These are phyloP conservation scores for Drosophila falleni DNA, from an alignment of 2,888 invertebrate species.

Conservation along the genomic window DNA sequence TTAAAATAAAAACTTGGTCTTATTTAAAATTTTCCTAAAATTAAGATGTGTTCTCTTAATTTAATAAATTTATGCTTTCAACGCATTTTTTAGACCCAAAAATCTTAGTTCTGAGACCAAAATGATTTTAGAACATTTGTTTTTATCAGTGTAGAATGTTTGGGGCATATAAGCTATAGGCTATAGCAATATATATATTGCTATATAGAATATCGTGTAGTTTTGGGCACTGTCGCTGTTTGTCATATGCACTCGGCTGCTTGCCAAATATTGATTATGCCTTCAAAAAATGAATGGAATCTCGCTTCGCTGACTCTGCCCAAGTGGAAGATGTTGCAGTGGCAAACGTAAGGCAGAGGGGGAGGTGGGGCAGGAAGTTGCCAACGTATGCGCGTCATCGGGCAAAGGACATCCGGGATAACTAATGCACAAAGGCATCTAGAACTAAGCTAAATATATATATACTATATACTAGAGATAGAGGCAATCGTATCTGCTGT, in stretches of 20 bases:
- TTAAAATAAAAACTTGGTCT: no score
- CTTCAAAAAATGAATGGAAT: constrained; percentile 77
- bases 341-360: not conserved
- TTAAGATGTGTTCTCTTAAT: no score
- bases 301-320: constrained; percentile 69
- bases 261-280: constrained; percentile 78
- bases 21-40: no score
- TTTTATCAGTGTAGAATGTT: constrained; percentile 27
- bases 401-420: constrained; percentile 68
- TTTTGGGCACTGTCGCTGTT: constrained; percentile 67
- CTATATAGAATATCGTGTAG: constrained; percentile 46
- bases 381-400: constrained; percentile 62
- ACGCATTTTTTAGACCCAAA: no score
- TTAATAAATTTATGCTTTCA: no score
- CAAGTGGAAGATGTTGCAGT: constrained; percentile 26
- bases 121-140: no score
- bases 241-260: constrained; percentile 77
- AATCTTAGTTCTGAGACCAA: no score
- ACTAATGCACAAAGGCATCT: constrained; percentile 55
- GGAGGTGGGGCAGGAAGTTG: constrained; percentile 6
- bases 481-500: constrained; percentile 6
- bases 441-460: constrained; percentile 16
- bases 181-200: not conserved
- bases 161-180: constrained; percentile 26
- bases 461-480: constrained; percentile 18